phyloP scores from a whole-genome alignment of 2,797 vertebrate species.

The Coendou prehensilis region DNA sequence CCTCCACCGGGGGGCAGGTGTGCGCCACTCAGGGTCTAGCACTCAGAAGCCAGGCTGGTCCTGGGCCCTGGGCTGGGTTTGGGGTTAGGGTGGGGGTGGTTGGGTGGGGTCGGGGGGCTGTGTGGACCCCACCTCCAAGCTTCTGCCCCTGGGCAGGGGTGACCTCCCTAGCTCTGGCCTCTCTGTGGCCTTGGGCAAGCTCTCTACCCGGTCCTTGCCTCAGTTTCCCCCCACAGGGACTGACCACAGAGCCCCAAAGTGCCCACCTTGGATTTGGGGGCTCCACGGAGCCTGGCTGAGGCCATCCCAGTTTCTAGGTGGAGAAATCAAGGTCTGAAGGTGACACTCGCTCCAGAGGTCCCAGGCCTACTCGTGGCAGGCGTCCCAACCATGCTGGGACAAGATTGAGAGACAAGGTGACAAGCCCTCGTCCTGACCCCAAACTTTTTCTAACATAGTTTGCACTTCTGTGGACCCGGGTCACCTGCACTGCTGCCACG shows the following conservation, averaged over 20 bases:
- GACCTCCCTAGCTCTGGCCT: not conserved
- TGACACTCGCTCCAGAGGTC: not conserved
- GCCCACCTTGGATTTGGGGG: not conserved
- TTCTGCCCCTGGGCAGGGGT: too few species aligned
- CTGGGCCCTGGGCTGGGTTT: too few species aligned
- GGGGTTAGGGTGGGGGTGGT: not conserved
- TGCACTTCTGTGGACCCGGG: not conserved
- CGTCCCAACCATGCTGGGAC: not conserved
- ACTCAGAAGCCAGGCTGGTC: not conserved
- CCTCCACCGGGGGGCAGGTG: slow-evolving; percentile 49
- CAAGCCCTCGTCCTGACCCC: not conserved
- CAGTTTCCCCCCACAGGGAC: not conserved
- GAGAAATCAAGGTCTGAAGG: not conserved
- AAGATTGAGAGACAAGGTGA: not conserved
- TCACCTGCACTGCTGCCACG: not conserved
- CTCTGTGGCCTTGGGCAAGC: not conserved
- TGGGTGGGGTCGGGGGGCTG: not conserved
- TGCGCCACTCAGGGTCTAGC: not conserved
- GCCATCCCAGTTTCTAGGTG: not conserved
- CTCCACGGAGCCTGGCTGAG: not conserved
- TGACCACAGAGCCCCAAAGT: not conserved
- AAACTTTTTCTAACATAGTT: not conserved
- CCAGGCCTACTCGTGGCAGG: not conserved
- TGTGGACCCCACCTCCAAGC: fast-evolving
- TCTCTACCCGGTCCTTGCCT: not conserved